Conservation (phyloP, 64 coral and sea anemone genomes). For the Actinia tenebrosa region DNA sequence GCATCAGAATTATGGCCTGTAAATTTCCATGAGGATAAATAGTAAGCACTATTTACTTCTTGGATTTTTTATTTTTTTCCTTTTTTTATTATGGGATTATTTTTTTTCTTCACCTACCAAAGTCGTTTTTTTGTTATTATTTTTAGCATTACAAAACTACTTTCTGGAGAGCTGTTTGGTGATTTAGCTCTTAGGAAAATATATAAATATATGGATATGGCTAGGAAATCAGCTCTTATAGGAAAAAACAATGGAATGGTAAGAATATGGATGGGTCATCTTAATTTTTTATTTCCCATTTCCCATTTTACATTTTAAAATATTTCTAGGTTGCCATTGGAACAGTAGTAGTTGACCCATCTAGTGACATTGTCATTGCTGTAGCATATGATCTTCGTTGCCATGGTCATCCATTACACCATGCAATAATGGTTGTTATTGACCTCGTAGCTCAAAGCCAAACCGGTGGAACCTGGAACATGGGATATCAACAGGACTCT, state of each 20-base stretch:
- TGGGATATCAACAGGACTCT: constrained; percentile 1
- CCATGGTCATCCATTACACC: constrained; percentile 78
- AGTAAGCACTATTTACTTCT: constrained; percentile 38
- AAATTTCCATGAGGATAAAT: constrained; percentile 93
- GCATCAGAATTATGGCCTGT: constrained; percentile 82
- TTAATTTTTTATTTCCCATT: neutral
- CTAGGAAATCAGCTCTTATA: constrained; percentile 35
- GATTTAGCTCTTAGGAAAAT: constrained; percentile 47
- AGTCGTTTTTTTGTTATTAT: neutral
- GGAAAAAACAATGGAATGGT: constrained; percentile 60
- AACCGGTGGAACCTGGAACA: constrained; percentile 61
- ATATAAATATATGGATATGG: constrained; percentile 58
- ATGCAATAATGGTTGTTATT: constrained; percentile 88
- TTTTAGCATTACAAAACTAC: constrained; percentile 55
- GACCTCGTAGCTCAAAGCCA: constrained; percentile 93
- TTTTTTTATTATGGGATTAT: neutral
- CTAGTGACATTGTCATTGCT: constrained; percentile 53
- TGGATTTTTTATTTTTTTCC: neutral
- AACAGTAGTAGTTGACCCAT: constrained; percentile 75
- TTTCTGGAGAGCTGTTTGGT: constrained; percentile 76
- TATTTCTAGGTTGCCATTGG: constrained; percentile 48
- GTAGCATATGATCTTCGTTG: constrained; percentile 55
- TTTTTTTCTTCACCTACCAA: too few species aligned
- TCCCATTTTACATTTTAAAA: neutral
- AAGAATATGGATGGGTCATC: neutral